Conservation (phyloP, 2,113 vertebrate species). For the Gymnorhina tibicen region DNA sequence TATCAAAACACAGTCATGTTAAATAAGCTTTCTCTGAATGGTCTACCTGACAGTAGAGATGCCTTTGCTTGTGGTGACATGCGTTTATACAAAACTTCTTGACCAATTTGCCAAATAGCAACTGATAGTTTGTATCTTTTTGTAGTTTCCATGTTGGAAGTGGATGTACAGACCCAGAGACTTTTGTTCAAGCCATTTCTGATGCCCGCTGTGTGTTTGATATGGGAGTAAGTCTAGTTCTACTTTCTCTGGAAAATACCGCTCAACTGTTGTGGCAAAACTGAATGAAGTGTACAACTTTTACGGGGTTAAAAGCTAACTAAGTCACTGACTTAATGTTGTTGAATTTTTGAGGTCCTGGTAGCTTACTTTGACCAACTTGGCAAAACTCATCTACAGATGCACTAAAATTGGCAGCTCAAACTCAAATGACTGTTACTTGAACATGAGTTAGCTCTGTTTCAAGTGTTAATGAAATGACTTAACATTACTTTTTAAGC, state of each 20-base stretch:
- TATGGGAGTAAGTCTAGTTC: conserved; percentile 84
- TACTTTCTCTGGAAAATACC: not conserved
- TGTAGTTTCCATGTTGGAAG: conserved; percentile 95
- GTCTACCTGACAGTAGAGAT: not conserved
- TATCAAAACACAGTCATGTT: not conserved
- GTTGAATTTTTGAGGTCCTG: not conserved
- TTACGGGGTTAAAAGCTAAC: not conserved
- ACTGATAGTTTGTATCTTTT: not conserved
- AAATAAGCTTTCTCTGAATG: not conserved
- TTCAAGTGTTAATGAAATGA: not conserved
- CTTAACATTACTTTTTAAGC: not conserved
- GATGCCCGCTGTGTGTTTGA: conserved; percentile 95
- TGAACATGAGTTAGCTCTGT: not conserved
- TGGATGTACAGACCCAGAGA: conserved; percentile 89
- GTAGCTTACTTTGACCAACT: not conserved
- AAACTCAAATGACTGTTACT: not conserved
- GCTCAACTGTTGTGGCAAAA: not conserved
- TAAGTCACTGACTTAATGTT: not conserved
- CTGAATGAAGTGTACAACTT: not conserved
- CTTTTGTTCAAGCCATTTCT: conserved; percentile 88
- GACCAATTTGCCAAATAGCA: not conserved
- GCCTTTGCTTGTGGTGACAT: not conserved
- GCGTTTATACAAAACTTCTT: not conserved
- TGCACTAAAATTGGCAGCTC: not conserved
- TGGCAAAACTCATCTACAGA: not conserved